Evolutionary conservation across 2,888 invertebrate species (phyloP), one percentile per base, ranked within the genome.

Genomic region (Mycalesis mineus): DNA sequence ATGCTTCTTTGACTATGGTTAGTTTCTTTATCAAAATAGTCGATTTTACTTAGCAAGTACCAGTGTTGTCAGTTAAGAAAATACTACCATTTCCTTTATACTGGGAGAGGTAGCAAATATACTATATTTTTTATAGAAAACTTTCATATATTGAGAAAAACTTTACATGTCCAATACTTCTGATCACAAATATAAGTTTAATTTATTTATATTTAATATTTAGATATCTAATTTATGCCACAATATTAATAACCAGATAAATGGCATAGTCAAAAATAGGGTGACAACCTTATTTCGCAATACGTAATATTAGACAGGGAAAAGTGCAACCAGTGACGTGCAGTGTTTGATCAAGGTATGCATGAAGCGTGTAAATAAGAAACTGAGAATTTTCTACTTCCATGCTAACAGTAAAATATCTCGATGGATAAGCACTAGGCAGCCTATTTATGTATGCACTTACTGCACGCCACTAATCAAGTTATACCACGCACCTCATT

Each of bases 11-110:
- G 22, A 11, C 15, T n/a, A 42, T 11, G 11, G 4, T 44, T 28
- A 44, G 28, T 44, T n/a, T 44, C 28, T 45, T 14, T 29, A 45
- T 45, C 29, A 47, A 47, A 49, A 37, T 49, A 28, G 22, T 33
- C 11, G 13, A 33, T 47, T 48, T 49, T 37, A 37, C 36, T 49
- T n/a, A 22, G 22, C 37, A 37, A n/a, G 22, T 49, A 37, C 49
- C 49, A 49, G 37, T 49, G 37, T 49, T 49, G 37, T 28, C 49
- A 37, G 7, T 13, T 15, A 22, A 37, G 17, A 15, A 48, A 49
- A 49, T 13, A 22, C 37, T 28, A 37, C 28, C 22, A 42, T 33
- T 11, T 11, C 1, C 1, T 33, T 1, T 47, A 15, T 47, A 31
- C 7, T 14, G 7, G 3, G 28, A 44, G 3, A 14, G 2, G 29